A percentile compares a stretch with the other conserved stretches of the same genome.
These are phyloP conservation scores for Sapajus apella DNA, from an alignment of 2,113 vertebrate species.

Conservation along the genomic window DNA sequence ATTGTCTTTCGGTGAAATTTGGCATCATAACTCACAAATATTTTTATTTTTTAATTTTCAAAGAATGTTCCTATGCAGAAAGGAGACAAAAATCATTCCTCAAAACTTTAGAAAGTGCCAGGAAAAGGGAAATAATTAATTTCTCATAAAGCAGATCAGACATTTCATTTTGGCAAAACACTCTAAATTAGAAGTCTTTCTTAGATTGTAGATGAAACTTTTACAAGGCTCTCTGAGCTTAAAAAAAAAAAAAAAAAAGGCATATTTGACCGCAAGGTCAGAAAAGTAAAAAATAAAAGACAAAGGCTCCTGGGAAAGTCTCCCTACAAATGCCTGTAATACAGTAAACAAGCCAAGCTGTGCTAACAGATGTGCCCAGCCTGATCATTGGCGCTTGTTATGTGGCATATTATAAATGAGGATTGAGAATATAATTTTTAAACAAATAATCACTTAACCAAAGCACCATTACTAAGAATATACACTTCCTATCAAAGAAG, in stretches of 20 bases:
- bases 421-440: neutral
- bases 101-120: constrained; percentile 39
- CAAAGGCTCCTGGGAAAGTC: neutral
- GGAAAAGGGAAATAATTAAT: constrained; percentile 47
- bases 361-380: neutral
- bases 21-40: neutral
- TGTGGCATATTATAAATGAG: neutral
- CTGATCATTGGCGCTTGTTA: neutral
- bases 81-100: constrained; percentile 48
- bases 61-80: neutral
- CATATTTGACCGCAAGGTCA: neutral
- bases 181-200: constrained; percentile 8
- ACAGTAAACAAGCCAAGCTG: neutral
- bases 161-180: constrained; percentile 35
- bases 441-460: neutral
- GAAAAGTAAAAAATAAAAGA: neutral
- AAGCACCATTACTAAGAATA: neutral
- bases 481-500: neutral
- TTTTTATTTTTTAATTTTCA: constrained; percentile 7
- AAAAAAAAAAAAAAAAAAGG: neutral
- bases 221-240: neutral
- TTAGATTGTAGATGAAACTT: neutral
- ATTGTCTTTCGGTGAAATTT: constrained; percentile 36
- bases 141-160: neutral
- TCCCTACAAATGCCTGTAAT: neutral